Evolutionary conservation across 2,797 vertebrate species (phyloP).

Genomic region (Corythornis leucogaster): DNA sequence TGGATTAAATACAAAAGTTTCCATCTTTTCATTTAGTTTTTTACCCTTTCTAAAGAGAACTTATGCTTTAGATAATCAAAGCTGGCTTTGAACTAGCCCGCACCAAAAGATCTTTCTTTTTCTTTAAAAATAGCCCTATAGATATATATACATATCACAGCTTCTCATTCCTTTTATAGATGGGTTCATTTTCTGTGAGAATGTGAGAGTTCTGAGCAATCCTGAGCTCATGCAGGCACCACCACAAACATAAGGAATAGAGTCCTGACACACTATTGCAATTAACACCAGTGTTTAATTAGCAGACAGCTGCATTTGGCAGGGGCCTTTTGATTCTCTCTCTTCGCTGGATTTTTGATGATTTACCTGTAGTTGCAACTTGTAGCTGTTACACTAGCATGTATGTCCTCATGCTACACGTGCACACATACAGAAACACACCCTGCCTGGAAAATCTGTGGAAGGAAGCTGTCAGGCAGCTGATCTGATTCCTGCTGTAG

Average conservation of each 20-base stretch:
- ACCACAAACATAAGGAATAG: slow-evolving; percentile 4
- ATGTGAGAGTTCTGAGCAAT: slow-evolving; percentile 39
- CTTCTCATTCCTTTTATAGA: slow-evolving; percentile 56
- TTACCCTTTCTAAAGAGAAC: slow-evolving; percentile 22
- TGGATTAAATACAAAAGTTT: slow-evolving; percentile 54
- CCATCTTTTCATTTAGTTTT: slow-evolving; percentile 39
- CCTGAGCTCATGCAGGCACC: neutral
- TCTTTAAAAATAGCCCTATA: slow-evolving; percentile 62
- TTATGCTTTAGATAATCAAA: slow-evolving; percentile 70
- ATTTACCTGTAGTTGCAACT: neutral
- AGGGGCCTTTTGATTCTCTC: slow-evolving; percentile 35
- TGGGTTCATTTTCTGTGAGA: slow-evolving; percentile 51
- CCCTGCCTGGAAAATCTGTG: neutral
- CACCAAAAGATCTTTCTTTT: neutral
- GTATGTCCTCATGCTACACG: accelerated
- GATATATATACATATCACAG: slow-evolving; percentile 4
- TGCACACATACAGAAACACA: neutral
- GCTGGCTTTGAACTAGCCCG: slow-evolving; percentile 53
- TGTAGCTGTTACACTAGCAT: neutral
- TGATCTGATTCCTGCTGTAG: slow-evolving; percentile 12
- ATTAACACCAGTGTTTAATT: slow-evolving; percentile 54
- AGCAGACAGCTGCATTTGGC: slow-evolving; percentile 17
- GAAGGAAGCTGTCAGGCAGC: neutral
- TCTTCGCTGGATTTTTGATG: slow-evolving; percentile 31
- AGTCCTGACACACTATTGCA: neutral